These are phyloP conservation scores for Spatulosminthurus flaviceps DNA, from an alignment of 2,888 invertebrate genomes.

Conservation along the genomic window DNA sequence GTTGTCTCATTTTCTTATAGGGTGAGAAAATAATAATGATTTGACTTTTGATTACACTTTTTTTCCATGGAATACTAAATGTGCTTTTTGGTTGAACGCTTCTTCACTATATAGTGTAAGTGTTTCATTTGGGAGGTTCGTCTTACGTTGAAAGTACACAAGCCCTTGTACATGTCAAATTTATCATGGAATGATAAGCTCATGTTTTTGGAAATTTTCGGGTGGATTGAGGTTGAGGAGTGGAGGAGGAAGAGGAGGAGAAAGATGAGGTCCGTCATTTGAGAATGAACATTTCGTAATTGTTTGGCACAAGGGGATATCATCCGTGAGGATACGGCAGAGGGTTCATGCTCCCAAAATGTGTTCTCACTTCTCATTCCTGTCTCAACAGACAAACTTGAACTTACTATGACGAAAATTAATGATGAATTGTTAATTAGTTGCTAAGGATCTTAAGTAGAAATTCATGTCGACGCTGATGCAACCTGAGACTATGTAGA, in stretches of 20 bases:
- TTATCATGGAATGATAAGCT: slow-evolving; percentile 8
- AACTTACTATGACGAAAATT: slow-evolving; percentile 29
- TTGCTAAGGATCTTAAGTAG: slow-evolving; percentile 39
- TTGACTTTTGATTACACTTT: not conserved
- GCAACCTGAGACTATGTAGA: not conserved
- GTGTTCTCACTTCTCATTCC: not conserved
- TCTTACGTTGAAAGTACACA: not conserved
- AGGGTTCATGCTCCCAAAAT: not conserved
- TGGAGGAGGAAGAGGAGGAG: not conserved
- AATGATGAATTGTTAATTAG: slow-evolving; percentile 51
- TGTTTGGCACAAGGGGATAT: slow-evolving; percentile 24
- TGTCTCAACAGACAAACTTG: slow-evolving; percentile 19
- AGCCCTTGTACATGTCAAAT: not conserved
- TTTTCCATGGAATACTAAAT: not conserved
- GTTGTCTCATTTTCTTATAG: not conserved
- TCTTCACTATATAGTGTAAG: no score
- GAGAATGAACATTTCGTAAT: slow-evolving; percentile 9
- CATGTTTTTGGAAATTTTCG: not conserved
- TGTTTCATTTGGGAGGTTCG: no score
- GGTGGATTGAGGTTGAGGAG: no score
- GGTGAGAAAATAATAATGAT: slow-evolving; percentile 18
- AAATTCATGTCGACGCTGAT: slow-evolving; percentile 37
- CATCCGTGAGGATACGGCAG: not conserved
- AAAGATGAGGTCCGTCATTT: not conserved
- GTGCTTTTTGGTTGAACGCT: no score